Evolutionary conservation across 2,797 vertebrate genomes (phyloP), one percentile per base, ranked within the genome.

Genomic region (Falco novaeseelandiae): DNA sequence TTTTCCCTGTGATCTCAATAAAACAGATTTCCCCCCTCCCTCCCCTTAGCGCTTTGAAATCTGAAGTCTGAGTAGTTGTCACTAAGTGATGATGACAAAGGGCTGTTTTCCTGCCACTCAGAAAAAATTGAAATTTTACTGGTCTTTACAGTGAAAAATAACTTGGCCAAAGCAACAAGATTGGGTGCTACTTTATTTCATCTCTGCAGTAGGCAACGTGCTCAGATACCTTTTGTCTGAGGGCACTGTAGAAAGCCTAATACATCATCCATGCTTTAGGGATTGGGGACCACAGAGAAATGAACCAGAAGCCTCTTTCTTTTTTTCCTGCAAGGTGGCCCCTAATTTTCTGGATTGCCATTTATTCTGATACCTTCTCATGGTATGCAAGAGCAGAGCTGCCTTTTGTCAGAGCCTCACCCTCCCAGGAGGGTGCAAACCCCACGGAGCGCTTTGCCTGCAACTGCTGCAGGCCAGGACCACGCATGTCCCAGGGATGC

Each of bases 1-100:
- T 84, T 91, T 92, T 51, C 36, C 52, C 85, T 90, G 49, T 71
- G 82, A 95, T 88, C 82, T 89, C 82, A 14, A 4, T 5, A 30
- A 57, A 83, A 46, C 48, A 17, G 26, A 12, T 42, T 40, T 40
- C 14, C 40, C 40, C 40, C 40, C 40, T 6, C 40, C 13, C 40
- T n/a, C 40, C 15, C 22, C 26, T 46, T 30, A 67, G 17, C 16
- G 61, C 96, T 96, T 95, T 95, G 92, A 93, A 95, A 95, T 48
- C 74, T 30, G 54, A 90, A 93, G 76, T 89, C 49, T 49, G 40
- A 61, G 71, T 8, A 26, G 59, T 11, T 87, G 73, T 87, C 84
- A 51, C 82, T 38, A 42, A 95, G 65, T 3, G 51, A 70, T 0
- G 16, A 78, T 15, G 40, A 87, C 83, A 94, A 80, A 89, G 59